Evolutionary conservation across 2,113 vertebrate species (phyloP).

Genomic region (Tor tambroides): DNA sequence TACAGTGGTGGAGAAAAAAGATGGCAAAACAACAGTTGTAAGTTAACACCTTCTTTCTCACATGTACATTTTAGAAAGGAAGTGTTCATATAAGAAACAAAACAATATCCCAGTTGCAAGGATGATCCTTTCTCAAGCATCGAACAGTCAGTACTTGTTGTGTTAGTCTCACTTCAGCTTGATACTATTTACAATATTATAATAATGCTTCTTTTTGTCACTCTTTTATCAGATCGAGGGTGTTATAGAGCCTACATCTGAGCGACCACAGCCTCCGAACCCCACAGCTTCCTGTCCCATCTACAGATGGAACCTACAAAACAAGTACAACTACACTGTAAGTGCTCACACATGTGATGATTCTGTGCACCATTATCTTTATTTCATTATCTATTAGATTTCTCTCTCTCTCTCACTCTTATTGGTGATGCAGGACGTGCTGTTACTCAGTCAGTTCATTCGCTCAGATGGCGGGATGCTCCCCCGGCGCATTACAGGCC

Average conservation of each 20-base stretch:
- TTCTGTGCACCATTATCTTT: neutral
- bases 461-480: conserved; percentile 91
- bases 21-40: no score
- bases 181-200: neutral
- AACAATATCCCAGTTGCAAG: no score
- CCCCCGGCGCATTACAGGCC: conserved; percentile 85
- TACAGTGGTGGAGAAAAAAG: no score
- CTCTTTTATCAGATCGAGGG: conserved; percentile 85
- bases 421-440: conserved; percentile 81
- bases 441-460: conserved; percentile 95
- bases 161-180: neutral
- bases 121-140: no score
- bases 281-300: conserved; percentile 92
- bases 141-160: no score
- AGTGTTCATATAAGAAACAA: no score
- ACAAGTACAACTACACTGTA: conserved; percentile 92
- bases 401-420: neutral
- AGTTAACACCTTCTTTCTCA: no score
- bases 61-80: no score
- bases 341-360: conserved; percentile 60
- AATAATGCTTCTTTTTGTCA: neutral
- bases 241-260: conserved; percentile 65
- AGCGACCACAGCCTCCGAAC: conserved; percentile 85
- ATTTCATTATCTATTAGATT: neutral
- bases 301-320: conserved; percentile 95